Conservation (phyloP, 1,140 invertebrate genomes). For the Papilio aristodemus region DNA sequence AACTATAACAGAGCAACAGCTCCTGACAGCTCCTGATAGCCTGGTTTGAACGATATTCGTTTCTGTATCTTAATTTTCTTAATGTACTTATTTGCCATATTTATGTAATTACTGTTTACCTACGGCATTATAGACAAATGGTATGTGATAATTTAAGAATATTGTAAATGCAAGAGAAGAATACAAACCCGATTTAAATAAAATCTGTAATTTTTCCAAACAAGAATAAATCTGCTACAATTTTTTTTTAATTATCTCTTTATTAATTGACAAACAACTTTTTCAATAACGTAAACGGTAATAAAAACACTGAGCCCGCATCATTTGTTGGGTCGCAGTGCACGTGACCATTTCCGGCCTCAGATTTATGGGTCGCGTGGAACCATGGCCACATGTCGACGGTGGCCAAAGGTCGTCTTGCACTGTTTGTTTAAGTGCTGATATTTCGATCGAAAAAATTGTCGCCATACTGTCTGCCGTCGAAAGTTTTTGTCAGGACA, state of each 20-base stretch:
- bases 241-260: neutral
- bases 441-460: constrained; percentile 49
- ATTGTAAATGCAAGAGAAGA: no score
- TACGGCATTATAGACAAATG: no score
- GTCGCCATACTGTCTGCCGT: constrained; percentile 68
- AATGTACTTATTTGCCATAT: no score
- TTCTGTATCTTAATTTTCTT: no score
- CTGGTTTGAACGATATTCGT: no score
- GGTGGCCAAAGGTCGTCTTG: constrained; percentile 37
- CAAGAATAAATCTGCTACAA: no score
- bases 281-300: constrained; percentile 2
- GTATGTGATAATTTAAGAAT: no score
- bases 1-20: neutral
- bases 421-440: constrained; percentile 50
- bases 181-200: no score
- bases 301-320: constrained; percentile 28
- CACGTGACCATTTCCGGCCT: constrained; percentile 62
- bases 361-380: constrained; percentile 50
- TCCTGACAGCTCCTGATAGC: no score
- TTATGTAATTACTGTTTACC: no score
- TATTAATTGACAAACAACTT: neutral
- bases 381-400: constrained; percentile 45
- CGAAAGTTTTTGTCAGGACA: constrained; percentile 41
- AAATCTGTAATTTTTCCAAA: no score
- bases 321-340: constrained; percentile 36